phyloP scores from a whole-genome alignment of 2,797 vertebrate genomes.

The Oreochromis grahami region DNA sequence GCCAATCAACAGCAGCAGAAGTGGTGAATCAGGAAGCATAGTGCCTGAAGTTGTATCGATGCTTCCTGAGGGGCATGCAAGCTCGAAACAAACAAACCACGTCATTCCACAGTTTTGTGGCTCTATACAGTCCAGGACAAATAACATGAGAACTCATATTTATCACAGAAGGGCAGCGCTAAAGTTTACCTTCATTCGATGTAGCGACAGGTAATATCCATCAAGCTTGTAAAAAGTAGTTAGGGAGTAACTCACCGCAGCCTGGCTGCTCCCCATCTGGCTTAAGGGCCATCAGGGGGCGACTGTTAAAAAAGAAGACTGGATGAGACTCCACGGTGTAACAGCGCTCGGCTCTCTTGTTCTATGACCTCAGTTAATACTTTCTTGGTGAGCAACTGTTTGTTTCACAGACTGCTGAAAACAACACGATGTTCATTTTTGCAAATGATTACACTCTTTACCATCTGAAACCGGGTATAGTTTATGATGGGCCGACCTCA shows the following conservation, averaged over 20 bases:
- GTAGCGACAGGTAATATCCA: background rate
- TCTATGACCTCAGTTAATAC: background rate
- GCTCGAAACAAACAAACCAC: conserved; percentile 86
- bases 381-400: background rate
- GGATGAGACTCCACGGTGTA: no score
- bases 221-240: background rate
- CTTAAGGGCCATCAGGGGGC: background rate
- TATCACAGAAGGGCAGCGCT: background rate
- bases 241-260: background rate
- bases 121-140: conserved; percentile 86
- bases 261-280: background rate
- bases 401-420: background rate
- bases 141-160: conserved; percentile 75
- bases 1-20: conserved; percentile 85
- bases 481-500: background rate
- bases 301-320: background rate
- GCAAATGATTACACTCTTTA: background rate
- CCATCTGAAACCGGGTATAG: background rate
- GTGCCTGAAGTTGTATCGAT: conserved; percentile 84
- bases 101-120: conserved; percentile 95
- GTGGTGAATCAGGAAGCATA: conserved; percentile 87
- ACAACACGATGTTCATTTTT: background rate
- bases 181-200: background rate
- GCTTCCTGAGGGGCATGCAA: conserved; percentile 90
- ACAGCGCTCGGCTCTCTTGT: background rate